These are phyloP conservation scores for Manis crassicaudata DNA, from an alignment of 2,797 vertebrate genomes.

Conservation along the genomic window DNA sequence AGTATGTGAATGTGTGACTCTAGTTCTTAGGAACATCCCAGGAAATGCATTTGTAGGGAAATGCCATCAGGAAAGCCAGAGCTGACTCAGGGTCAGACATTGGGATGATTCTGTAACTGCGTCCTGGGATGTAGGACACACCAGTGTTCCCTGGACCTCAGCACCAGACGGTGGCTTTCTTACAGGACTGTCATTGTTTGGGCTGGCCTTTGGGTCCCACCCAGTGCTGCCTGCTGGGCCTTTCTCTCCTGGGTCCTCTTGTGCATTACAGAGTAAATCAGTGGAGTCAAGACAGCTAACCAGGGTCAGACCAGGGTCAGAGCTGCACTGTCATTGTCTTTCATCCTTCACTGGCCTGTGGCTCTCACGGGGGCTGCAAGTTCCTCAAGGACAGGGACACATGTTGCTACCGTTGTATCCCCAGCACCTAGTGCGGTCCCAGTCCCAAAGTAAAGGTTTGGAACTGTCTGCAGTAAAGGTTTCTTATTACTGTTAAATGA, in stretches of 20 bases:
- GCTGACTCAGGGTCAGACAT: background rate
- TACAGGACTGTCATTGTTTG: background rate
- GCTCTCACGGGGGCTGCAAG: too few relatives aligned
- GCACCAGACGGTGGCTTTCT: background rate
- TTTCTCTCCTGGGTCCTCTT: background rate
- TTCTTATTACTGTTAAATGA: background rate
- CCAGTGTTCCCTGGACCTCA: too few relatives aligned
- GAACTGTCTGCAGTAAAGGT: background rate
- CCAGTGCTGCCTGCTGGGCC: accelerated
- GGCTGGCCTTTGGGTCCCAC: background rate
- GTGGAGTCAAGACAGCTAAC: background rate
- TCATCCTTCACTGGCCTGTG: background rate
- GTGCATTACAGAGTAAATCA: background rate
- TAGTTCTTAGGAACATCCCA: background rate
- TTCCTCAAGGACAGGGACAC: background rate
- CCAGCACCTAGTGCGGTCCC: background rate
- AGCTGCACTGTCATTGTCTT: background rate
- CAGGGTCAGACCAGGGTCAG: background rate
- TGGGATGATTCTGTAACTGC: background rate
- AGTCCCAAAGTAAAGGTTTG: too few relatives aligned
- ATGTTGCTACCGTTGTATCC: background rate
- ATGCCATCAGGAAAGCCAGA: background rate
- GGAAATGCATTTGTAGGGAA: background rate
- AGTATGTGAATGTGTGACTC: background rate
- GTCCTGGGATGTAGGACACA: background rate